phyloP scores from a whole-genome alignment of 2,797 vertebrate species.

The Cygnus olor region DNA sequence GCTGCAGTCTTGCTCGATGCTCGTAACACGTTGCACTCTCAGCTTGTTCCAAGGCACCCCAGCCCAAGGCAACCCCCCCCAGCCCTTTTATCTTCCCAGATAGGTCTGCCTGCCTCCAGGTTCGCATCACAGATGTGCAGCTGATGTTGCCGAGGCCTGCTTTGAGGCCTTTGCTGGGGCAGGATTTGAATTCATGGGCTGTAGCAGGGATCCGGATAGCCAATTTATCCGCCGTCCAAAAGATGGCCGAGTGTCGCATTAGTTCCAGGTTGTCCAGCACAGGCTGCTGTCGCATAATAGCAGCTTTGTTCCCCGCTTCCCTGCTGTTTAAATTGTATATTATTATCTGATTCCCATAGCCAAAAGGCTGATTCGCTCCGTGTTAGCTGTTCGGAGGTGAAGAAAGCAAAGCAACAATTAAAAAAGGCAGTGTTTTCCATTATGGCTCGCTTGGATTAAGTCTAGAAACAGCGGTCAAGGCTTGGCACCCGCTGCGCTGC shows the following conservation, averaged over 20 bases:
- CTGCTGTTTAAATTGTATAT: conserved; percentile 24
- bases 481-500: not conserved
- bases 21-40: not conserved
- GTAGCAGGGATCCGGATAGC: not conserved
- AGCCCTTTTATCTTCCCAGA: not conserved
- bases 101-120: not conserved
- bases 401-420: conserved; percentile 30
- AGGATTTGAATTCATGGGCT: not conserved
- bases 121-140: not conserved
- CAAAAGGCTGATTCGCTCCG: not conserved
- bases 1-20: not conserved
- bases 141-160: not conserved
- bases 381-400: conserved; percentile 28
- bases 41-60: not conserved
- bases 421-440: not conserved
- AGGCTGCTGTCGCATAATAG: not conserved
- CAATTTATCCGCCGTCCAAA: not conserved
- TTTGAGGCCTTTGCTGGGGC: not conserved
- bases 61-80: not conserved
- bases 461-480: not conserved
- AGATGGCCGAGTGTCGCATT: not conserved
- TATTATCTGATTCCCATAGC: conserved; percentile 8
- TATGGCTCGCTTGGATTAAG: not conserved
- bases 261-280: not conserved
- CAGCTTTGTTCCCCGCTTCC: not conserved